phyloP scores from a whole-genome alignment of 2,113 vertebrate species.

The Clarias macrocephalus region DNA sequence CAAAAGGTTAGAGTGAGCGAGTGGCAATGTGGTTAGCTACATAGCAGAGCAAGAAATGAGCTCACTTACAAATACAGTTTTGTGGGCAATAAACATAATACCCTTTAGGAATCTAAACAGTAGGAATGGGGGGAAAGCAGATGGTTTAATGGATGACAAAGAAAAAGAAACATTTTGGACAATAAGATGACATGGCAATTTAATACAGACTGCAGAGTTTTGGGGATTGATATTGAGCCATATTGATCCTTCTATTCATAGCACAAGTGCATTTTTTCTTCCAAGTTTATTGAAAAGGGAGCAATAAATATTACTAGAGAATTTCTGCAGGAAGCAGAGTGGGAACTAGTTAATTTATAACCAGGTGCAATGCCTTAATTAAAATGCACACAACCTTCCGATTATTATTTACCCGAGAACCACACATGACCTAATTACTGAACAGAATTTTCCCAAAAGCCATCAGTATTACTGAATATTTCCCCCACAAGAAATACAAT shows the following conservation, averaged over 20 bases:
- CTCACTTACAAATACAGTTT: constrained; percentile 92
- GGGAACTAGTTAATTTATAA: neutral
- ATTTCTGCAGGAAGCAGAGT: neutral
- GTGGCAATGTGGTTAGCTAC: constrained; percentile 65
- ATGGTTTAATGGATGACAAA: constrained; percentile 60
- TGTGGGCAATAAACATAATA: constrained; percentile 84
- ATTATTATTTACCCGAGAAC: neutral
- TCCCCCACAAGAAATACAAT: neutral
- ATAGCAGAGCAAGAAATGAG: constrained; percentile 65
- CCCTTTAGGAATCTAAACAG: constrained; percentile 94
- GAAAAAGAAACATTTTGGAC: neutral
- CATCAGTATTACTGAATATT: neutral
- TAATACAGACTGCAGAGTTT: constrained; percentile 18
- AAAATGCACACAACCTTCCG: neutral
- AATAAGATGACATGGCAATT: constrained; percentile 26
- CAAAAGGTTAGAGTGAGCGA: constrained; percentile 54
- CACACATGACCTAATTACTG: neutral
- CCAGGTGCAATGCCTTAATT: neutral
- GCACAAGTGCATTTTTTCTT: neutral
- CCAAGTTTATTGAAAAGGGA: neutral
- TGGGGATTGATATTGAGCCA: neutral
- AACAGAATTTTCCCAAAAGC: neutral
- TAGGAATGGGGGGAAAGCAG: constrained; percentile 77
- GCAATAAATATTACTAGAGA: neutral
- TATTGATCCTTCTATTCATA: neutral